Base-by-base conservation (phyloP, 2,797 vertebrate species). In the Channallabes apus region DNA sequence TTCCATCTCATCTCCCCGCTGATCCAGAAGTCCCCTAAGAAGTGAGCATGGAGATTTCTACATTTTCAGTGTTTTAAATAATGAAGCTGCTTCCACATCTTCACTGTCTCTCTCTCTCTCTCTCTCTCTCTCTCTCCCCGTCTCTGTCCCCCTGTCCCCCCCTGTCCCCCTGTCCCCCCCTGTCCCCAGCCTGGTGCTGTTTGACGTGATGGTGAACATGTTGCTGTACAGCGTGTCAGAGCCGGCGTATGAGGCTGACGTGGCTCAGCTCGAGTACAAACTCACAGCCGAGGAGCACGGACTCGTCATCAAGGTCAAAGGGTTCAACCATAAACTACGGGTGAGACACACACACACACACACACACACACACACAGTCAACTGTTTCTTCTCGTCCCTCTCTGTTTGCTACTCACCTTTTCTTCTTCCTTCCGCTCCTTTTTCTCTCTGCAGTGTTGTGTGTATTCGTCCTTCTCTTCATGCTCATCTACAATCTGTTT, bases 311-410 rank as follows among this genome's bases (percentile, higher is more conserved):
- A 95, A 96, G 91, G 96, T 97, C 87, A 98, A 98, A 89, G 97
- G 97, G 81, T 99, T 99, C 91, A 97, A 98, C 92, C 97, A 98
- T 90, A 99, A 98, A 90, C 95, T 99, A 89, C 95, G 96, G 84
- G 97, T 99, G 91, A 97, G 96, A 96, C 17, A 14, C 14, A 51
- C 24, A 62, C 41, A 61, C 79, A 79, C 72, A 24, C 84, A 78
- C 32, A 12, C n/a, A 64, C 82, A 59, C 54, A 56, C 54, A 56
- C 1, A 56, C 1, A 35, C 35, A 3, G 35, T 35, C 35, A 35
- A 35, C 2, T 35, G 35, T 35, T 64, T 12, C 59, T 61, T 24
- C 20, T 61, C 20, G 59, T 9, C 59, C 7, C 22, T 18, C 59
- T 22, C 59, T 24, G 22, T 11, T 11, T 3, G 22, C 24, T n/a